Conservation (phyloP, 2,797 vertebrate genomes). For the Sitta carolinensis region DNA sequence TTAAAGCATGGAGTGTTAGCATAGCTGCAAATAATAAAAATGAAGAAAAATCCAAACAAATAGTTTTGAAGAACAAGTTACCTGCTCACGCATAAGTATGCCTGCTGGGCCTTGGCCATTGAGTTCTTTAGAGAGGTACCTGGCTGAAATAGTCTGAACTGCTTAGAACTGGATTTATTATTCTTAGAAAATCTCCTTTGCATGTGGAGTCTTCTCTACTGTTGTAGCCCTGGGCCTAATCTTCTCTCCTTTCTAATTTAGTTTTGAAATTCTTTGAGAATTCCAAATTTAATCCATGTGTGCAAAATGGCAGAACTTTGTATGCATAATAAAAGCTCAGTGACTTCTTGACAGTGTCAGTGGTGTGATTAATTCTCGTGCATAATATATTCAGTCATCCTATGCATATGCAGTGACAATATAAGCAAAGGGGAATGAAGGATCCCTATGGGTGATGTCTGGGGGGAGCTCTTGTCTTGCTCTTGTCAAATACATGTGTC, state of each 20-base stretch:
- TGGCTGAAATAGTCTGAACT: background rate
- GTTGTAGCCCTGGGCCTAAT: background rate
- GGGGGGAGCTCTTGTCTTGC: constrained; percentile 27
- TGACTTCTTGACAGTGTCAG: constrained; percentile 43
- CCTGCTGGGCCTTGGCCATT: background rate
- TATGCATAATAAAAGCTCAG: constrained; percentile 12
- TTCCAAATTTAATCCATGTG: background rate
- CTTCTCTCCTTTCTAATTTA: background rate
- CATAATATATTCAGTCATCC: constrained; percentile 46
- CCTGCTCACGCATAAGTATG: background rate
- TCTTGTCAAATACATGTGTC: constrained; percentile 20
- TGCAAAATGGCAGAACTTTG: constrained; percentile 10
- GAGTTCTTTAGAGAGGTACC: background rate
- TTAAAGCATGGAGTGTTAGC: background rate
- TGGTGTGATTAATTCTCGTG: constrained; percentile 31
- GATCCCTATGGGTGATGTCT: constrained; percentile 21
- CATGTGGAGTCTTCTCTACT: background rate
- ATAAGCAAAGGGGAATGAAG: constrained; percentile 14
- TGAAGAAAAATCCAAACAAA: background rate
- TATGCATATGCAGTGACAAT: constrained; percentile 34
- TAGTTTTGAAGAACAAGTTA: accelerated
- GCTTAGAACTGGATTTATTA: background rate
- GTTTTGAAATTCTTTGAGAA: constrained; percentile 6
- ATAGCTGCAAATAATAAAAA: background rate
- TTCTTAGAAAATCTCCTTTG: background rate